phyloP scores from a whole-genome alignment of 2,797 vertebrate species.

The Centropyge bicolor region DNA sequence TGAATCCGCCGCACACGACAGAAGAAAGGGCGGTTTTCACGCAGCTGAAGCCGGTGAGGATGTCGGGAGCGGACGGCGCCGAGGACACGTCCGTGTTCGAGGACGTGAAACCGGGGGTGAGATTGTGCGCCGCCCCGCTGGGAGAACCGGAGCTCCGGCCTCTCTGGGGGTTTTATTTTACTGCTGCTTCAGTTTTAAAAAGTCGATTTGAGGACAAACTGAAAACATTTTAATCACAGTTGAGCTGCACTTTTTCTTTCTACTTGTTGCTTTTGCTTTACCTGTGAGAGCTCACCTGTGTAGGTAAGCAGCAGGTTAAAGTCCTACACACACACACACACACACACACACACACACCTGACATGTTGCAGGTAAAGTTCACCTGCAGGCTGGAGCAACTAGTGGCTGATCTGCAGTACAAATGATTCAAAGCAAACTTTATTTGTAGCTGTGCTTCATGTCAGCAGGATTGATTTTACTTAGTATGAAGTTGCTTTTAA shows the following conservation, averaged over 20 bases:
- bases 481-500: background rate
- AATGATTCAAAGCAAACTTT: background rate
- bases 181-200: background rate
- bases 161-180: background rate
- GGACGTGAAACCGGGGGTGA: constrained; percentile 89
- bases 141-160: constrained; percentile 54
- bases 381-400: constrained; percentile 1
- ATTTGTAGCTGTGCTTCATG: background rate
- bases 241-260: background rate
- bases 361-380: constrained; percentile 23
- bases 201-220: background rate
- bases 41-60: constrained; percentile 90
- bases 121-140: constrained; percentile 70
- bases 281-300: constrained; percentile 42
- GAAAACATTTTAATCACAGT: background rate
- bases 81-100: constrained; percentile 92
- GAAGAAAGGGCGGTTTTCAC: constrained; percentile 89
- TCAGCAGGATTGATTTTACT: background rate
- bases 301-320: constrained; percentile 32
- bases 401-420: background rate
- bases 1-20: constrained; percentile 79
- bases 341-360: constrained; percentile 42
- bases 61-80: constrained; percentile 85
- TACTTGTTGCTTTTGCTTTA: background rate
- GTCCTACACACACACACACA: constrained; percentile 46